These are phyloP conservation scores for Platycheirus rosarum DNA, from an alignment of 2,888 invertebrate genomes.

Conservation along the genomic window DNA sequence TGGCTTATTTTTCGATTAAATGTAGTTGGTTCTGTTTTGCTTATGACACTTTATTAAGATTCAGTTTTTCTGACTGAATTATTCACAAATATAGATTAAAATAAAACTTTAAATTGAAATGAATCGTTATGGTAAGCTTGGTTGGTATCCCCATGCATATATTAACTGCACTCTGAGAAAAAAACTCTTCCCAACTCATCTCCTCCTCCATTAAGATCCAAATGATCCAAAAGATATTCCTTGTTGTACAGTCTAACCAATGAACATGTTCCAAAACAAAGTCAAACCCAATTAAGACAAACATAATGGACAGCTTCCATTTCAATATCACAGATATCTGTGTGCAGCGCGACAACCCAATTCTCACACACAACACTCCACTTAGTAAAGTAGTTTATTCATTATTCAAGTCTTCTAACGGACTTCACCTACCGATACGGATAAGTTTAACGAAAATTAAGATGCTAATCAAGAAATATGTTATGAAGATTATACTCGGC, in stretches of 20 bases:
- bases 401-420: not conserved
- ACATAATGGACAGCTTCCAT: not conserved
- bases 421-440: not conserved
- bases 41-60: too few relatives aligned
- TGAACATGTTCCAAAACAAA: slow-evolving; percentile 5
- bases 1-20: not conserved
- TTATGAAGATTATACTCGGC: slow-evolving; percentile 1
- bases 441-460: slow-evolving; percentile 3
- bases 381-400: not conserved
- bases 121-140: too few relatives aligned
- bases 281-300: not conserved
- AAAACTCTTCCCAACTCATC: not conserved
- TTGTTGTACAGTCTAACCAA: not conserved
- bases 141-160: too few relatives aligned
- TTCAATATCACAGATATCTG: not conserved
- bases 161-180: too few relatives aligned
- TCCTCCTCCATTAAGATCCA: not conserved
- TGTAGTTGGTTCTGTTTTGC: not conserved
- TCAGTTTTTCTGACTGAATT: too few relatives aligned
- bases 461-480: slow-evolving; percentile 17
- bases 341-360: not conserved
- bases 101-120: too few relatives aligned
- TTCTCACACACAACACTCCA: not conserved
- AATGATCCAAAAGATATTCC: not conserved
- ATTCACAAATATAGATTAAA: too few relatives aligned